Evolutionary conservation across 2,113 vertebrate species (phyloP).

Genomic region (Saimiri boliviensis): DNA sequence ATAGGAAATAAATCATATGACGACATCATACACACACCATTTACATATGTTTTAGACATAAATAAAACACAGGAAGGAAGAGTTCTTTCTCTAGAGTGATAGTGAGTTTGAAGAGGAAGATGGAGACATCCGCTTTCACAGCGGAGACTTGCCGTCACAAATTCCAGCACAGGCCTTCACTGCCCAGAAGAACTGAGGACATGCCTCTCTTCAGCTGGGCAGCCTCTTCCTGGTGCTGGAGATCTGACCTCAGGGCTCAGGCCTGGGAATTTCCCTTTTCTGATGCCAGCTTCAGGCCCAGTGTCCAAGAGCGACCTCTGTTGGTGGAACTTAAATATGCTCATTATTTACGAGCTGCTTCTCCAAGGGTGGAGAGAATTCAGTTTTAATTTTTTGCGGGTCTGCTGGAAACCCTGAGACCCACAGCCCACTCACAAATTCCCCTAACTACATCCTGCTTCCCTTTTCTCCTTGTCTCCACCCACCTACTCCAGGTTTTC

Average conservation of each 20-base stretch:
- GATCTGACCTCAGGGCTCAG: neutral
- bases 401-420: neutral
- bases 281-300: neutral
- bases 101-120: neutral
- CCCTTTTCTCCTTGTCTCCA: neutral
- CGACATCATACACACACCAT: neutral
- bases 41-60: neutral
- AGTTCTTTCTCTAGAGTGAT: neutral
- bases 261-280: neutral
- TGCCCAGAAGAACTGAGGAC: neutral
- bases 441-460: neutral
- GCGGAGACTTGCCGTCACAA: neutral
- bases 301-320: slow-evolving; percentile 71
- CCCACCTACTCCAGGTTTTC: neutral
- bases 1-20: neutral
- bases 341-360: neutral
- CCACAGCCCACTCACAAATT: neutral
- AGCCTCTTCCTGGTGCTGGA: neutral
- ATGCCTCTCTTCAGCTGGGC: neutral
- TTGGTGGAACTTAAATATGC: slow-evolving; percentile 16
- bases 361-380: neutral
- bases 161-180: neutral
- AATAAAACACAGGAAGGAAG: neutral
- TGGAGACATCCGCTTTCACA: neutral
- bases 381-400: neutral